Evolutionary conservation across 1,140 invertebrate genomes (phyloP), one percentile per base, ranked within the genome.

Genomic region (Adoxophyes honmai): DNA sequence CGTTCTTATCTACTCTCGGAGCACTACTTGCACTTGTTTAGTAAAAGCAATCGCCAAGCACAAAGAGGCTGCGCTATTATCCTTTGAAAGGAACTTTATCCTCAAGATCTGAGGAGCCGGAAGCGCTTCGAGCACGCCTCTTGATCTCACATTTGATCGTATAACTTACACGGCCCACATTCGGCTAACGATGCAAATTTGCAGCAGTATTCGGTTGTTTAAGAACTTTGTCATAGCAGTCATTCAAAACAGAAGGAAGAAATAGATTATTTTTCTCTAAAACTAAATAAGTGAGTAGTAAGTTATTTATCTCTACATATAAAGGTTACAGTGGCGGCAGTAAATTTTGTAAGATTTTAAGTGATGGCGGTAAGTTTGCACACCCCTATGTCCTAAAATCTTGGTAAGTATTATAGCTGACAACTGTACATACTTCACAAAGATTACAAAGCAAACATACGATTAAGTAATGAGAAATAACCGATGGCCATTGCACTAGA

Each of bases 141-240:
- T 48, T 11, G 42, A 16, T 16, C 21, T 48, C 42, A 6, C 42
- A 48, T 48, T 48, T 48, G 42, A 48, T 33, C 42, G 28, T 48
- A 48, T 28, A 48, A 48, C 18, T 28, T 28, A n/a, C 16, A 28
- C 21, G 42, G 4, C 18, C 18, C n/a, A 36, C 34, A 11, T 36
- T 36, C n/a, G 34, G 8, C 34, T 36, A 11, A 36, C 8, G 8
- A 11, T 9, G 34, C n/a, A 36, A 11, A 10, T 36, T 36, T 11
- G 3, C n/a, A 4, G n/a, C 8, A 10, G 34, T 11, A 36, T 36
- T 9, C 8, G 34, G 3, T 1, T 36, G 1, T 28, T 28, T 28
- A 11, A 36, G n/a, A 4, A 10, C 34, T 36, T 10, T 11, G 9
- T 36, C 9, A 9, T 36, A 1, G 9, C 9, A 36, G 34, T 10